Conservation (phyloP, 1,140 invertebrate species). For the Holotrichia oblita region DNA sequence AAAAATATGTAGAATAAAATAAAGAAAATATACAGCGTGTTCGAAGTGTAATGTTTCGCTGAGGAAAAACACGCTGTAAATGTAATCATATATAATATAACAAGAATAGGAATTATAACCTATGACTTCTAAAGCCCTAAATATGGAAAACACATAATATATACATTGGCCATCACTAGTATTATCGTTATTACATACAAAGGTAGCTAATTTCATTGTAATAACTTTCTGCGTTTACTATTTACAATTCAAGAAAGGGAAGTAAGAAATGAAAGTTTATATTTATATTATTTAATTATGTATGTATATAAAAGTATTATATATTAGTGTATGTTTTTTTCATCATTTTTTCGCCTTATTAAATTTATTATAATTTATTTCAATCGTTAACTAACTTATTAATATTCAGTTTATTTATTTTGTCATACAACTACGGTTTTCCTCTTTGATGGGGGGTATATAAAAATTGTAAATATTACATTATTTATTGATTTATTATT, state of each 20-base stretch:
- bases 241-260: background rate
- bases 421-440: background rate
- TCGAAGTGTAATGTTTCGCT: too few relatives aligned
- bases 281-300: too few relatives aligned
- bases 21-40: too few relatives aligned
- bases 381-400: slow-evolving; percentile 1
- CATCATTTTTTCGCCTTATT: background rate
- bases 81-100: too few relatives aligned
- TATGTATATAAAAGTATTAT: background rate
- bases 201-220: background rate
- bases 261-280: background rate
- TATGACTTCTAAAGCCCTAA: background rate
- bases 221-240: background rate
- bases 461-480: slow-evolving; percentile 33
- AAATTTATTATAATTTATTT: slow-evolving; percentile 23
- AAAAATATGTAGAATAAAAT: too few relatives aligned
- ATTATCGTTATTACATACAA: background rate
- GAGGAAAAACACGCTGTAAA: too few relatives aligned
- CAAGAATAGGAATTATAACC: background rate
- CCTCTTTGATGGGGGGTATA: slow-evolving; percentile 14
- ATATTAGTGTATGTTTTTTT: background rate
- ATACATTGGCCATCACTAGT: slow-evolving; percentile 21
- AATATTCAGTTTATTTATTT: slow-evolving; percentile 18
- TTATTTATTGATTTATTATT: slow-evolving; percentile 6
- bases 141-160: slow-evolving; percentile 24